phyloP scores from a whole-genome alignment of 2,888 invertebrate genomes.

The Julus scanicus region DNA sequence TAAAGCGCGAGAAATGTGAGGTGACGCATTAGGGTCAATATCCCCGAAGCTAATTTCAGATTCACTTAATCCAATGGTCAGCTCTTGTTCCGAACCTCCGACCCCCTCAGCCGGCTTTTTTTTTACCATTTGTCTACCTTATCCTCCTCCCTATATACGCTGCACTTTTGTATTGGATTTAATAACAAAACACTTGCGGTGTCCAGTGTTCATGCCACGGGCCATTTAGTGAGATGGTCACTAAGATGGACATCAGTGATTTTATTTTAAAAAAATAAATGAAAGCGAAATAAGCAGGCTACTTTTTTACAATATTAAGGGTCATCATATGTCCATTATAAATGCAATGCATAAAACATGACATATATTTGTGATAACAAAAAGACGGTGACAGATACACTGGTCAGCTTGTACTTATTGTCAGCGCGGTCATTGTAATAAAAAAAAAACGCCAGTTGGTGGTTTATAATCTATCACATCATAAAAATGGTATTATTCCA shows the following conservation, averaged over 20 bases:
- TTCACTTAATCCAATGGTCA: conserved; percentile 51
- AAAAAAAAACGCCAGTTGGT: background rate
- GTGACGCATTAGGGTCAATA: conserved; percentile 52
- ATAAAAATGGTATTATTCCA: background rate
- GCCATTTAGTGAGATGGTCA: conserved; percentile 39
- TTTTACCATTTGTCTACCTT: background rate
- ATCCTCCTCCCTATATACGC: background rate
- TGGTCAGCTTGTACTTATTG: background rate
- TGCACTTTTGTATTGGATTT: background rate
- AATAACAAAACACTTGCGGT: conserved; percentile 47
- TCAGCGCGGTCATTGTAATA: background rate
- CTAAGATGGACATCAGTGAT: conserved; percentile 9
- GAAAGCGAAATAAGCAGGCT: conserved; percentile 15
- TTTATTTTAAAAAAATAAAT: background rate
- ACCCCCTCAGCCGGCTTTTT: background rate
- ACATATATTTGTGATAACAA: background rate
- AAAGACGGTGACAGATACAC: background rate
- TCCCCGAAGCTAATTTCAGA: conserved; percentile 50
- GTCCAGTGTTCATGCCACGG: conserved; percentile 41
- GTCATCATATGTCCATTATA: conserved; percentile 29
- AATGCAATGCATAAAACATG: conserved; percentile 42
- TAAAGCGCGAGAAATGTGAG: conserved; percentile 44
- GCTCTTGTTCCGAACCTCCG: conserved; percentile 19
- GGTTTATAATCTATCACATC: background rate
- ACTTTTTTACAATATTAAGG: background rate